Evolutionary conservation across 2,888 invertebrate genomes (phyloP), one percentile per base, ranked within the genome.

Genomic region (Pseudanteris insignis): DNA sequence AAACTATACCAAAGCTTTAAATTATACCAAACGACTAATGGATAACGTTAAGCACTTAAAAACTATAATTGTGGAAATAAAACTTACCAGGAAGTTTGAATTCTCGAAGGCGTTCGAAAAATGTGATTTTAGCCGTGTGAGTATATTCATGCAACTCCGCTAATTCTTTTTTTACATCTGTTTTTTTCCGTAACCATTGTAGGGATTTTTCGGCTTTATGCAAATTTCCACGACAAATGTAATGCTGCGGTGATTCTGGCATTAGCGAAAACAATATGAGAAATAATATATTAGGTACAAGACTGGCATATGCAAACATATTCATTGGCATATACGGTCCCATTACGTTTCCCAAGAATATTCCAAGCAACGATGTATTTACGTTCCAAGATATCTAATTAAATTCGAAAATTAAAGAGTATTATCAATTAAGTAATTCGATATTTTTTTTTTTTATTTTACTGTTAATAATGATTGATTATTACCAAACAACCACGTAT

Each of bases 171-270:
- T 74, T 73, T 2, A 77, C 70, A 40, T 78, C 71, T 11, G 59
- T 50, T 18, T 71, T 60, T 18, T 72, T 65, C 32, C 71, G 68
- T 28, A 74, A 75, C 79, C 79, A 79, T 25, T 67, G 67, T 25
- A 79, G 66, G n/a, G 79, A 76, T 34, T 69, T 64, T 48, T 78
- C 77, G 5, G 79, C 79, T 25, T 70, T 67, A 28, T 65, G 66
- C 12, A 71, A 26, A 15, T 76, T 51, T n/a, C 71, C 72, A 2
- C 63, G 67, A 18, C 70, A 62, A 9, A 77, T 66, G 54, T 76
- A 67, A 60, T 75, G 71, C 58, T 79, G 74, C n/a, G 79, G 79
- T n/a, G 79, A 76, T 54, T 79, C 79, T 7, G 79, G 79, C 43
- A 77, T 71, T 30, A 74, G 18, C 2, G 70, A 67, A 67, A 79